Conservation (phyloP, 2,797 vertebrate species). For the Gorsachius magnificus region DNA sequence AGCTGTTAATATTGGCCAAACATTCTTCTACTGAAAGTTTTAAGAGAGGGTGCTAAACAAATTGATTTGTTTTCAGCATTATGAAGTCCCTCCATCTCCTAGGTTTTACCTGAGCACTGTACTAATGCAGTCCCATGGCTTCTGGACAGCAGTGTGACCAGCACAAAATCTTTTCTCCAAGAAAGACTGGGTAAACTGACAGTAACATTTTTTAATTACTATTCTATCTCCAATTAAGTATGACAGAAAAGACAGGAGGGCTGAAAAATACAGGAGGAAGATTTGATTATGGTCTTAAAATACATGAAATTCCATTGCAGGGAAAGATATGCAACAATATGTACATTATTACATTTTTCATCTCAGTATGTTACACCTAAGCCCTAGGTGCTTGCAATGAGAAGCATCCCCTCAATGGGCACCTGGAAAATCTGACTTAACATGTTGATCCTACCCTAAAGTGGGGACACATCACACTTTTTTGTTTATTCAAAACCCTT, state of each 20-base stretch:
- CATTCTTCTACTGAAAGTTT: background rate
- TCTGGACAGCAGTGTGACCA: background rate
- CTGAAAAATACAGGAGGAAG: background rate
- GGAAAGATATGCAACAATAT: background rate
- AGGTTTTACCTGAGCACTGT: background rate
- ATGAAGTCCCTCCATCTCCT: background rate
- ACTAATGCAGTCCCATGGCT: background rate
- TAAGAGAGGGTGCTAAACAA: background rate
- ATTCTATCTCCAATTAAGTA: background rate
- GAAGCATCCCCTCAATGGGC: background rate
- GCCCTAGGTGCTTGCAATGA: background rate
- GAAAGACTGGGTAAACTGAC: background rate
- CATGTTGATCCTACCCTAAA: background rate
- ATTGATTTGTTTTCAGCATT: background rate
- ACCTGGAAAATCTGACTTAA: background rate
- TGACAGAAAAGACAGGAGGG: background rate
- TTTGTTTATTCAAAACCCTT: background rate
- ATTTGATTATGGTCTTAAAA: background rate
- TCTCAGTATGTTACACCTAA: background rate
- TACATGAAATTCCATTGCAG: background rate
- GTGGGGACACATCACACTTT: rapidly evolving
- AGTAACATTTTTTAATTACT: background rate
- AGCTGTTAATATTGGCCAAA: background rate
- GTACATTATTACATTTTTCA: background rate
- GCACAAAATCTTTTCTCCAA: background rate